phyloP scores from a whole-genome alignment of 2,113 vertebrate genomes.

The Greenwoodochromis staneri region DNA sequence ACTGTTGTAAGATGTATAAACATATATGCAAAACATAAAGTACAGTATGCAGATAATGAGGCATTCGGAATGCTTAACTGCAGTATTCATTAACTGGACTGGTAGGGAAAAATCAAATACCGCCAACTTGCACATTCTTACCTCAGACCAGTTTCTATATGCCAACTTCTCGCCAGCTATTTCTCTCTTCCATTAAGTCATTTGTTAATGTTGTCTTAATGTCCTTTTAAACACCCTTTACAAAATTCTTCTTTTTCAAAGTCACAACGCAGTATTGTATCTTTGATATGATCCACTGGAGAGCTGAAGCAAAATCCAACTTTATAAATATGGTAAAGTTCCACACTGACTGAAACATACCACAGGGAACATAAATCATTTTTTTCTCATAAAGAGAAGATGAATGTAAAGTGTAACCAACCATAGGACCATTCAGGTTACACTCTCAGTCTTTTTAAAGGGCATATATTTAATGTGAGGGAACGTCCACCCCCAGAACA shows the following conservation, averaged over 20 bases:
- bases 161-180: constrained; percentile 9
- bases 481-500: background rate
- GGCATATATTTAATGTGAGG: background rate
- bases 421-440: background rate
- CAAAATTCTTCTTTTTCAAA: background rate
- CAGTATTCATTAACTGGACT: constrained; percentile 36
- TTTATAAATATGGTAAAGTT: background rate
- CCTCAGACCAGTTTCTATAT: constrained; percentile 47
- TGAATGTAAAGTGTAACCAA: constrained; percentile 25
- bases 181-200: constrained; percentile 10
- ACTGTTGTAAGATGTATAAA: constrained; percentile 52
- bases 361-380: background rate
- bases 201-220: constrained; percentile 21
- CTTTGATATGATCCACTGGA: background rate
- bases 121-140: constrained; percentile 47
- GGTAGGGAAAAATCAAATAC: constrained; percentile 1
- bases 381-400: background rate
- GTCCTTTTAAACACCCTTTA: constrained; percentile 32
- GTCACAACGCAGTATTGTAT: background rate
- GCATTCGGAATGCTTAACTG: constrained; percentile 6
- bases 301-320: background rate
- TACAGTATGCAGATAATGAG: constrained; percentile 54
- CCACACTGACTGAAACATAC: background rate
- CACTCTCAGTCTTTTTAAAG: background rate
- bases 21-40: constrained; percentile 64